A percentile compares a stretch with the other conserved stretches of the same genome.
Conservation (phyloP, 2,113 vertebrate genomes). For the Smithornis capensis region DNA sequence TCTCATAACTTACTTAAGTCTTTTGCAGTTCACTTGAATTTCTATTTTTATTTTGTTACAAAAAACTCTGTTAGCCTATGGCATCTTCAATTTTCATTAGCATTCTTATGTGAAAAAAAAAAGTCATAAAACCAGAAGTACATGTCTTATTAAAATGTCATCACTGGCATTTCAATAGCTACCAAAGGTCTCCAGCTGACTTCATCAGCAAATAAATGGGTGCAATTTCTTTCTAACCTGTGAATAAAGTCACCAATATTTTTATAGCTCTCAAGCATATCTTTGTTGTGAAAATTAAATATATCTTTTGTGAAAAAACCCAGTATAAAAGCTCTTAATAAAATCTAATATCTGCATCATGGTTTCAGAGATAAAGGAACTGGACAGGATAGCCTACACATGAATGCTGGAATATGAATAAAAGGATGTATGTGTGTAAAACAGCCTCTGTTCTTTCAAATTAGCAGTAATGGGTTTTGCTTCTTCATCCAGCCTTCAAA, state of each 20-base stretch:
- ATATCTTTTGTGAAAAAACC: not conserved
- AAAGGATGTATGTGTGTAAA: not conserved
- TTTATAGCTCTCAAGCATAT: not conserved
- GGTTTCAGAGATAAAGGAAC: not conserved
- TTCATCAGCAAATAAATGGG: not conserved
- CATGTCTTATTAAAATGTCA: not conserved
- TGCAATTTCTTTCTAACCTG: not conserved
- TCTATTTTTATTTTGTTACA: not conserved
- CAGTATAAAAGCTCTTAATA: not conserved
- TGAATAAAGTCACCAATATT: not conserved
- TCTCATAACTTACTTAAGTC: not conserved
- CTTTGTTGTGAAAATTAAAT: not conserved
- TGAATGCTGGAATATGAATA: not conserved
- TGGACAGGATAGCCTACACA: not conserved
- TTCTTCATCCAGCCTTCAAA: not conserved
- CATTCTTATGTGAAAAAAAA: not conserved
- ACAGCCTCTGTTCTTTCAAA: not conserved
- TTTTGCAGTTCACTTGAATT: not conserved
- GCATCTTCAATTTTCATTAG: not conserved
- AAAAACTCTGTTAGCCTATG: not conserved
- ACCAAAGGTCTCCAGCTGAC: not conserved
- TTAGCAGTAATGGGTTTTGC: accelerated
- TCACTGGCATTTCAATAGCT: not conserved
- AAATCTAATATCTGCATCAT: not conserved
- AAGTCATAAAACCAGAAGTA: not conserved